Conservation (phyloP, 1,140 invertebrate species). For the Battus philenor region DNA sequence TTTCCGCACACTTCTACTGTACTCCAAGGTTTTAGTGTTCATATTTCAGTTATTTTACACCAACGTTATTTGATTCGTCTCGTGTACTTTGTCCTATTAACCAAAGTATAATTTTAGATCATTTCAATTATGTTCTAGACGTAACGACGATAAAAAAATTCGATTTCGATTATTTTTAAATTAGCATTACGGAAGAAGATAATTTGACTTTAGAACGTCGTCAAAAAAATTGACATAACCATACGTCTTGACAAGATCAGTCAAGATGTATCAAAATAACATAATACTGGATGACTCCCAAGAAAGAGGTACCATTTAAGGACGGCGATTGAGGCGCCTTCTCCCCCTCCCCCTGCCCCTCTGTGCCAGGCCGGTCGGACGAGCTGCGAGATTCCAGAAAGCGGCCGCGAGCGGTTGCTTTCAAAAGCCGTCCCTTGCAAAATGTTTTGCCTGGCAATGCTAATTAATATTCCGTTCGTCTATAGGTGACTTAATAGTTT, state of each 20-base stretch:
- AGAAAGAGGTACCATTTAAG: constrained; percentile 21
- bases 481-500: not conserved
- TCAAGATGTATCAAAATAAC: constrained; percentile 1
- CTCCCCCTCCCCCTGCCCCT: constrained; percentile 13
- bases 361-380: constrained; percentile 48
- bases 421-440: constrained; percentile 38
- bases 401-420: constrained; percentile 38
- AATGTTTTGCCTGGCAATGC: constrained; percentile 21
- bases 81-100: too few relatives aligned
- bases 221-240: too few relatives aligned
- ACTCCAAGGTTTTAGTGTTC: constrained; percentile 12
- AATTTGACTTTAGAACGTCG: too few relatives aligned
- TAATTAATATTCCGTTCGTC: constrained; percentile 11
- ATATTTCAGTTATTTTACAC: not conserved
- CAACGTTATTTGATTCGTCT: too few relatives aligned
- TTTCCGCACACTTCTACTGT: not conserved
- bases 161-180: too few relatives aligned
- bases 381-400: constrained; percentile 35
- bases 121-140: too few relatives aligned
- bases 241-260: not conserved
- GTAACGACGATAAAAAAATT: too few relatives aligned
- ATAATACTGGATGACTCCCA: constrained; percentile 13
- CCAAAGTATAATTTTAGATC: too few relatives aligned
- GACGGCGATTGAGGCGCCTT: constrained; percentile 11
- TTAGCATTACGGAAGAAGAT: too few relatives aligned